These are phyloP conservation scores for Panthera uncia DNA, from an alignment of 2,113 vertebrate species.

Conservation along the genomic window DNA sequence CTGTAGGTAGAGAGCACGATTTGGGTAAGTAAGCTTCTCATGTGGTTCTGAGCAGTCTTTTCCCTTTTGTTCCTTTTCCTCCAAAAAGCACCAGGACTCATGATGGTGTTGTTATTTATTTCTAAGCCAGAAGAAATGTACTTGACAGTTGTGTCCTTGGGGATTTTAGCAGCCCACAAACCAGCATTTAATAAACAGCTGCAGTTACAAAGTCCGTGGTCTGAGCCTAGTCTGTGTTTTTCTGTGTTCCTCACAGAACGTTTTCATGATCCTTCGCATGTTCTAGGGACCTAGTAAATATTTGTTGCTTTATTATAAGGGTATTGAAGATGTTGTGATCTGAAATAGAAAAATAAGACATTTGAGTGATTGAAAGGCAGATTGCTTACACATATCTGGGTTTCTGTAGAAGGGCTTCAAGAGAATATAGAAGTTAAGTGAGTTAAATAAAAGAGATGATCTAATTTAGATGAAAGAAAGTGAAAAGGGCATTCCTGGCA, in stretches of 20 bases:
- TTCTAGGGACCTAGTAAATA: not conserved
- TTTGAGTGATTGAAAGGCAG: not conserved
- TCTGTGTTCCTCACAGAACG: not conserved
- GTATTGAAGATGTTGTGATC: not conserved
- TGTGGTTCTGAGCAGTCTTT: not conserved
- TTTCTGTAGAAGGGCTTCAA: not conserved
- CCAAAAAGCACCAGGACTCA: not conserved
- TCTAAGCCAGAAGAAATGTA: conserved; percentile 2
- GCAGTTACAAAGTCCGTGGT: not conserved
- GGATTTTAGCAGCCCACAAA: not conserved
- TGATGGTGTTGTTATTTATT: not conserved
- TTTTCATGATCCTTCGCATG: not conserved
- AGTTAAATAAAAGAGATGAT: not conserved
- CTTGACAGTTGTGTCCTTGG: not conserved
- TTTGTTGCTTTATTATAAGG: conserved; percentile 12
- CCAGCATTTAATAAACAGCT: conserved; percentile 21
- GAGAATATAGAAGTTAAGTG: not conserved
- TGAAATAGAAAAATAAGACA: conserved; percentile 1
- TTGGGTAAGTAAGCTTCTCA: not conserved
- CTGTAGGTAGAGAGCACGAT: too few species aligned
- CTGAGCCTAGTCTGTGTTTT: not conserved
- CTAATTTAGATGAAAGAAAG: conserved; percentile 28
- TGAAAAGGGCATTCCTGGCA: not conserved
- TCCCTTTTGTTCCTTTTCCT: not conserved
- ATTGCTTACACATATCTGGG: not conserved